Conservation (phyloP, 2,888 invertebrate genomes). For the Drosophila pegasa region DNA sequence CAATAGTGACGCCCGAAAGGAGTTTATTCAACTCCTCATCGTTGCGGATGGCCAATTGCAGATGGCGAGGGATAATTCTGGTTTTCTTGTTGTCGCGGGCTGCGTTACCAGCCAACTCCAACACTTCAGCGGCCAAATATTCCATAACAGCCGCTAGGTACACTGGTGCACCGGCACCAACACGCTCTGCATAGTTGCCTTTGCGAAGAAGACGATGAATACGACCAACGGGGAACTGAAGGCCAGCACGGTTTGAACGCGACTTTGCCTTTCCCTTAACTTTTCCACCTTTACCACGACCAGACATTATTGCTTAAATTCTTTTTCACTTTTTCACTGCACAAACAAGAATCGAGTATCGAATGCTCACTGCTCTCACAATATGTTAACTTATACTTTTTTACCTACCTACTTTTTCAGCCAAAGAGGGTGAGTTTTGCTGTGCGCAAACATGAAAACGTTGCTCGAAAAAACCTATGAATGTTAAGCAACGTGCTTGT, state of each 20-base stretch:
- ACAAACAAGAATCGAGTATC: constrained; percentile 17
- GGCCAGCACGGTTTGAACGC: constrained; percentile 87
- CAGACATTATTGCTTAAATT: constrained; percentile 82
- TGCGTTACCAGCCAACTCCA: constrained; percentile 88
- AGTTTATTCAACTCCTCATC: constrained; percentile 93
- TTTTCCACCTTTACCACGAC: constrained; percentile 83
- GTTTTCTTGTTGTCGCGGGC: constrained; percentile 89
- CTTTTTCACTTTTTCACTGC: constrained; percentile 11
- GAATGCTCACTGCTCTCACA: background rate
- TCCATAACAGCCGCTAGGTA: constrained; percentile 87
- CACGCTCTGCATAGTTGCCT: constrained; percentile 86
- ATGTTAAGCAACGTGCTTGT: background rate
- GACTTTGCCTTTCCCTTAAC: constrained; percentile 85
- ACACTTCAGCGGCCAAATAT: constrained; percentile 88
- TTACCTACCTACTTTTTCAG: constrained; percentile 11
- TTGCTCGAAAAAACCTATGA: constrained; percentile 34
- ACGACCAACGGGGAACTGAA: constrained; percentile 87
- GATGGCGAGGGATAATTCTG: constrained; percentile 91
- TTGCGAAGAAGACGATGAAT: constrained; percentile 87
- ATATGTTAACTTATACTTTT: constrained; percentile 24
- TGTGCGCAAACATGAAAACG: constrained; percentile 17
- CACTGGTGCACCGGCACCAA: constrained; percentile 86
- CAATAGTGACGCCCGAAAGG: constrained; percentile 84
- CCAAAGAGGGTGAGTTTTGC: background rate
- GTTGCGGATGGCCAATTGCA: constrained; percentile 93